These are phyloP conservation scores for Rhinolophus ferrumequinum DNA, from an alignment of 2,113 vertebrate genomes.

Conservation along the genomic window DNA sequence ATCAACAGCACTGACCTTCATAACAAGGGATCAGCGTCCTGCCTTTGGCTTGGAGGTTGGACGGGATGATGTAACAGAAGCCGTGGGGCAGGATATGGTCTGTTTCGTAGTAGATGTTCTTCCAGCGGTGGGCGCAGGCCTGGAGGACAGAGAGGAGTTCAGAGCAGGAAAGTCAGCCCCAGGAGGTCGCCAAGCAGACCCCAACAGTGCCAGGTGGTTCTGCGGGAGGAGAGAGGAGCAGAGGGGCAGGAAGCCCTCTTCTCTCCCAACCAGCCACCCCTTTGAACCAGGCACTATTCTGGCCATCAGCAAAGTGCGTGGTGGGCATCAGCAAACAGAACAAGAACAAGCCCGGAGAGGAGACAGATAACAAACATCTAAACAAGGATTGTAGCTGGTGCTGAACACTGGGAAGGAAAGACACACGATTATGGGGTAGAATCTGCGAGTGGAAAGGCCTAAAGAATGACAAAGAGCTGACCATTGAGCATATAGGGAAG, in stretches of 20 bases:
- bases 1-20: constrained; percentile 88
- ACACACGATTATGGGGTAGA: not conserved
- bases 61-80: constrained; percentile 95
- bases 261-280: not conserved
- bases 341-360: not conserved
- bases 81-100: constrained; percentile 97
- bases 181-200: not conserved
- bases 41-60: constrained; percentile 91
- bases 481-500: not conserved
- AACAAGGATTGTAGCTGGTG: rapidly evolving
- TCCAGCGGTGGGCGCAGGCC: constrained; percentile 99
- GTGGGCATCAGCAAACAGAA: not conserved
- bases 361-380: not conserved
- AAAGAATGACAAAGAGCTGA: not conserved
- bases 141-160: constrained; percentile 74
- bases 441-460: not conserved
- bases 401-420: not conserved
- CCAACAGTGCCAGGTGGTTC: not conserved
- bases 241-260: not conserved
- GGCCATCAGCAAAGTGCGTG: not conserved
- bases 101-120: constrained; percentile 95
- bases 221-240: not conserved
- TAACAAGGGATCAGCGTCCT: constrained; percentile 95
- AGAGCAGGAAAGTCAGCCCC: not conserved
- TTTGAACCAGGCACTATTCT: rapidly evolving